A percentile compares a stretch with the other conserved stretches of the same genome.
These are phyloP conservation scores for Eupithecia abbreviata DNA, from an alignment of 2,888 invertebrate species.

Conservation along the genomic window DNA sequence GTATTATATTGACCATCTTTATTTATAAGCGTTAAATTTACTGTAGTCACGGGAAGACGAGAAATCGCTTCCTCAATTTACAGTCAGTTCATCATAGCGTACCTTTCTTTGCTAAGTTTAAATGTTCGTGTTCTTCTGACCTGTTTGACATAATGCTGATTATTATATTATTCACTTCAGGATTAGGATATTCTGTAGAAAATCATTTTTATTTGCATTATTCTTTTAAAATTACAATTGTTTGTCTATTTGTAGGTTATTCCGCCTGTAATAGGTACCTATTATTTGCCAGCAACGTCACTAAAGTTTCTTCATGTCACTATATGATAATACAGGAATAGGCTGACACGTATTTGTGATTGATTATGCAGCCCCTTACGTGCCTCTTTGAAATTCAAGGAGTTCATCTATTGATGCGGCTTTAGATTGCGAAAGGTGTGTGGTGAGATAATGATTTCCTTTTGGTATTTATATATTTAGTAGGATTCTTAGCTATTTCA, in stretches of 20 bases:
- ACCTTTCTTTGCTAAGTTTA: background rate
- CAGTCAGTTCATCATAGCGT: background rate
- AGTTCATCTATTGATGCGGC: conserved; percentile 20
- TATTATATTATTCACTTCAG: background rate
- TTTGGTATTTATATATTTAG: background rate
- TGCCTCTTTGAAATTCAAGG: conserved; percentile 32
- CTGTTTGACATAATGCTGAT: background rate
- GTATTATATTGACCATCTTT: background rate
- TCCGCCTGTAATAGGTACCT: background rate
- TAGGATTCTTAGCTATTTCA: background rate
- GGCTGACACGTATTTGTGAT: conserved; percentile 37
- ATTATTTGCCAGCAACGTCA: background rate
- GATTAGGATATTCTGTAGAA: background rate
- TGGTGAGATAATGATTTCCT: conserved; percentile 12
- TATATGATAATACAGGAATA: conserved; percentile 34
- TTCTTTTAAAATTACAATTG: background rate
- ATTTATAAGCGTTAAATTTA: background rate
- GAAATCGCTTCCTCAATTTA: background rate
- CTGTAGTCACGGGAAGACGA: background rate
- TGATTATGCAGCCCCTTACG: conserved; percentile 42
- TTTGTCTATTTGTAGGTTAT: background rate
- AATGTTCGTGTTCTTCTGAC: background rate
- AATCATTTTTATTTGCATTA: background rate
- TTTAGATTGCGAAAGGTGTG: conserved; percentile 25
- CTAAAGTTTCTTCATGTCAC: background rate